phyloP scores from a whole-genome alignment of 2,888 invertebrate species.

The Leptinotarsa haldemani region DNA sequence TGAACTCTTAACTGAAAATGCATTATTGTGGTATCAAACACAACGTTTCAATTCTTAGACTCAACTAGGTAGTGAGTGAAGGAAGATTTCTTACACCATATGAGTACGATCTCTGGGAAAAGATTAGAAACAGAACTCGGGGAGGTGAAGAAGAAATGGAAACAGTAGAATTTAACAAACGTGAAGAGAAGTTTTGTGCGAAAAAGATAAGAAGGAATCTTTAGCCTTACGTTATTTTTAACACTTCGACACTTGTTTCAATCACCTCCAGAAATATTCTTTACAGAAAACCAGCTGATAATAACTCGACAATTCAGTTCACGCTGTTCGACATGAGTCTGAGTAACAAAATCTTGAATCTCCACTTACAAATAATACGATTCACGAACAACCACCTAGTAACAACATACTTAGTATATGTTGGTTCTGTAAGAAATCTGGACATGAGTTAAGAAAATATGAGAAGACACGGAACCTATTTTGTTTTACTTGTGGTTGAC shows the following conservation, averaged over 20 bases:
- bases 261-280: neutral
- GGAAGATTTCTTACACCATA: constrained; percentile 22
- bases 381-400: neutral
- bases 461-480: neutral
- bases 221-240: constrained; percentile 18
- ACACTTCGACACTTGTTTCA: too few relatives aligned
- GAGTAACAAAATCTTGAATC: neutral
- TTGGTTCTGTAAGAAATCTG: constrained; percentile 5
- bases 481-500: constrained; percentile 8
- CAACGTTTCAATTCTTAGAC: too few relatives aligned
- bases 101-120: constrained; percentile 26
- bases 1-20: too few relatives aligned
- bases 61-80: neutral
- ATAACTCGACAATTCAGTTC: too few relatives aligned
- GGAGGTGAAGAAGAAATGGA: constrained; percentile 31
- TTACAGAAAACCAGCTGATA: neutral
- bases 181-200: constrained; percentile 1
- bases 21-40: too few relatives aligned
- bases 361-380: neutral
- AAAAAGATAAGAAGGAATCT: constrained; percentile 31
- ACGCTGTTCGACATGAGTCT: neutral
- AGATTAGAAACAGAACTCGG: constrained; percentile 32
- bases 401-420: constrained; percentile 5
- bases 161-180: constrained; percentile 24
- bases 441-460: constrained; percentile 13